A percentile compares a stretch with the other conserved stretches of the same genome.
Conservation (phyloP, 2,888 invertebrate genomes). For the Ptychoptera contaminata region DNA sequence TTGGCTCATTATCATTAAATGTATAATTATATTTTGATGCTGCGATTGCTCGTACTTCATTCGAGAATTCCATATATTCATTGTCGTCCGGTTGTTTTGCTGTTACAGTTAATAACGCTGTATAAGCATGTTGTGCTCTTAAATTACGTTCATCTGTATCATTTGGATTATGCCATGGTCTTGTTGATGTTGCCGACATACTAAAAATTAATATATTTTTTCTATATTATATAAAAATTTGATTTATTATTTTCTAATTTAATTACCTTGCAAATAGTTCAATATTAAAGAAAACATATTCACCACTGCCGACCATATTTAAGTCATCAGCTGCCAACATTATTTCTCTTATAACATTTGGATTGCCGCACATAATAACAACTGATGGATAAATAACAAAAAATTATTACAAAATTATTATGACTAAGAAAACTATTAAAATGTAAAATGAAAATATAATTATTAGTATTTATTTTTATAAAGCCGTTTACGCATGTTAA, state of each 20-base stretch:
- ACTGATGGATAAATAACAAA: conserved; percentile 44
- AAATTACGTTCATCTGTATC: conserved; percentile 71
- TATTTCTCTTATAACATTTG: conserved; percentile 75
- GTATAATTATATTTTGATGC: conserved; percentile 54
- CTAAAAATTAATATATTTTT: conserved; percentile 27
- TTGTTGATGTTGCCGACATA: conserved; percentile 41
- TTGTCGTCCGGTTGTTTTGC: conserved; percentile 65
- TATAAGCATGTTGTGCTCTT: conserved; percentile 69
- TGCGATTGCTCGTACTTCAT: conserved; percentile 45
- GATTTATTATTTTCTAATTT: not conserved
- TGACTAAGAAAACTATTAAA: not conserved
- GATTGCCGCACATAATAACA: conserved; percentile 86
- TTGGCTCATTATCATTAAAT: conserved; percentile 56
- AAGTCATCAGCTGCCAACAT: conserved; percentile 87
- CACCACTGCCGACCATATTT: conserved; percentile 90
- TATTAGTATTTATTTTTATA: not conserved
- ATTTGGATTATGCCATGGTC: conserved; percentile 73
- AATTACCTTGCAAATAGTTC: conserved; percentile 83
- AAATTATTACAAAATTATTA: not conserved
- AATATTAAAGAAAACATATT: conserved; percentile 97
- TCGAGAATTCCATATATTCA: conserved; percentile 62
- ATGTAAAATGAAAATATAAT: not conserved
- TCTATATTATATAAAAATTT: not conserved
- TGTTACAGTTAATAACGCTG: conserved; percentile 75
- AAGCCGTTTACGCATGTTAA: conserved; percentile 1